Evolutionary conservation across 2,888 invertebrate species (phyloP).

Genomic region (Neoaliturus tenellus): DNA sequence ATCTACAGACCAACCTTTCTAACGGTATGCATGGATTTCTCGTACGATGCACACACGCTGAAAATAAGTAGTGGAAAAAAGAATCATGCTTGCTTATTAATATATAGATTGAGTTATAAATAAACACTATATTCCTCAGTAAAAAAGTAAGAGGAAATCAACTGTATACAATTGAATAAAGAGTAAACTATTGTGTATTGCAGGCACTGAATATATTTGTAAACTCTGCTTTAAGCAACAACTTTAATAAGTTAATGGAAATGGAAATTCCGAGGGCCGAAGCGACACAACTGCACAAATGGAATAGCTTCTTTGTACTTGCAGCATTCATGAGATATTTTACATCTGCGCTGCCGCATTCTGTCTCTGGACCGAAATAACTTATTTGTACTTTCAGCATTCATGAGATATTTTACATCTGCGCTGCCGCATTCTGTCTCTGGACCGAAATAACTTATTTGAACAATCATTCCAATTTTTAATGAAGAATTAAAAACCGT

Average conservation of each 20-base stretch:
- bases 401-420: slow-evolving; percentile 13
- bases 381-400: slow-evolving; percentile 22
- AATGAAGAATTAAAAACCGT: too few relatives aligned
- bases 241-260: slow-evolving; percentile 35
- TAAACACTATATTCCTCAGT: too few relatives aligned
- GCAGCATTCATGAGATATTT: slow-evolving; percentile 8
- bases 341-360: slow-evolving; percentile 30
- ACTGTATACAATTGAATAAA: too few relatives aligned
- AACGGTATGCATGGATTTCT: too few relatives aligned
- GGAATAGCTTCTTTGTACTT: slow-evolving; percentile 37
- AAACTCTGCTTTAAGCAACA: slow-evolving; percentile 6
- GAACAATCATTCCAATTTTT: too few relatives aligned
- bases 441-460: not conserved
- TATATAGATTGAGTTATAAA: too few relatives aligned
- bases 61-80: too few relatives aligned
- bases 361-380: not conserved
- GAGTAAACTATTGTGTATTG: not conserved
- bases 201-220: not conserved
- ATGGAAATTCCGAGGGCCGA: not conserved
- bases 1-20: too few relatives aligned
- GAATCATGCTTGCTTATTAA: too few relatives aligned
- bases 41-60: too few relatives aligned
- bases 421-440: slow-evolving; percentile 17
- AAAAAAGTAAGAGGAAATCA: too few relatives aligned
- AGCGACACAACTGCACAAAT: not conserved